These are phyloP conservation scores for Garra rufa DNA, from an alignment of 2,113 vertebrate species.

Conservation along the genomic window DNA sequence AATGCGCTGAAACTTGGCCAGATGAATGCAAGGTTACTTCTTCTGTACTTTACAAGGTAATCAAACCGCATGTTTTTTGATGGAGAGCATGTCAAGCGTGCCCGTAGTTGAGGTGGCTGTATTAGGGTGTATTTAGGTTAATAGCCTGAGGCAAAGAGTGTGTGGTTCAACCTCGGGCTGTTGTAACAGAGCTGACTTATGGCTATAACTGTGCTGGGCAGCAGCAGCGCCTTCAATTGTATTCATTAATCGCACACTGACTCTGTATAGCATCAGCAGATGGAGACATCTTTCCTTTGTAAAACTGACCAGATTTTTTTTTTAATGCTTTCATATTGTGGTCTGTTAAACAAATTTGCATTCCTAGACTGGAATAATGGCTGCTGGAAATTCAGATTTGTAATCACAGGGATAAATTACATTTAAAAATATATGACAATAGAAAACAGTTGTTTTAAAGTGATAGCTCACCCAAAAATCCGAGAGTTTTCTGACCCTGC, in stretches of 20 bases:
- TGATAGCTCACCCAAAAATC: too few relatives aligned
- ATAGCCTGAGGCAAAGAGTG: constrained; percentile 34
- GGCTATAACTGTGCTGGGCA: not conserved
- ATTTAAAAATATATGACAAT: not conserved
- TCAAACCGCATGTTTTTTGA: constrained; percentile 9
- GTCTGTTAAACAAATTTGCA: not conserved
- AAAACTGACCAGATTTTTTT: not conserved
- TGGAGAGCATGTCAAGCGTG: constrained; percentile 7
- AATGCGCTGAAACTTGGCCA: constrained; percentile 53
- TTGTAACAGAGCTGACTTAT: constrained; percentile 21
- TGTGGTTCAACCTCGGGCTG: constrained; percentile 38
- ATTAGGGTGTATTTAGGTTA: constrained; percentile 43
- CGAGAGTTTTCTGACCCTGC: too few relatives aligned
- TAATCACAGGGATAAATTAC: not conserved
- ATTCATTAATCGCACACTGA: not conserved
- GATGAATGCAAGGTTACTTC: constrained; percentile 45
- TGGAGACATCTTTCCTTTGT: not conserved
- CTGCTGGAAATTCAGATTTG: not conserved
- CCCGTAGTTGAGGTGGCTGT: constrained; percentile 34
- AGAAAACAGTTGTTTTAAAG: not conserved
- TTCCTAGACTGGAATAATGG: not conserved
- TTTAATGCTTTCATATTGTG: not conserved
- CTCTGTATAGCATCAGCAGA: constrained; percentile 14
- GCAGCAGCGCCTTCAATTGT: constrained; percentile 9
- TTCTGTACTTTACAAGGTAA: constrained; percentile 17